Conservation (phyloP, 2,888 invertebrate species). For the Celastrina argiolus region DNA sequence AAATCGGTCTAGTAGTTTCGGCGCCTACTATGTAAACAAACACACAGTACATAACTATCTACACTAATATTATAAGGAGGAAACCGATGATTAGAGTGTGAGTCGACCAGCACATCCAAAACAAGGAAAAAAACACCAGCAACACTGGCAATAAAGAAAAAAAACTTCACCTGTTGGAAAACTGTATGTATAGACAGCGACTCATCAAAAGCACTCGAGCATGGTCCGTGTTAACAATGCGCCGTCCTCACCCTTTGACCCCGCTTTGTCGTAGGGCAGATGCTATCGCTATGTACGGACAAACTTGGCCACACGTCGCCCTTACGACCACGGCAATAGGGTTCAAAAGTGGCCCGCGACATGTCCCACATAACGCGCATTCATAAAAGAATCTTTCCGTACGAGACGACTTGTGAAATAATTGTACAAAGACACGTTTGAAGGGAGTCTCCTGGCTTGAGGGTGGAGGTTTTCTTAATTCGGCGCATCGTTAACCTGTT, state of each 20-base stretch:
- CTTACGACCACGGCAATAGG: not conserved
- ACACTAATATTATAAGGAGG: too few relatives aligned
- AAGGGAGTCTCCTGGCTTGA: not conserved
- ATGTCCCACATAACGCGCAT: conserved; percentile 16
- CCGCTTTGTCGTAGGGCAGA: conserved; percentile 58
- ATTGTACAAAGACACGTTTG: conserved; percentile 20
- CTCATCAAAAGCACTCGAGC: conserved; percentile 69
- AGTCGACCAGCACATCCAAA: not conserved
- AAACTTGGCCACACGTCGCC: not conserved
- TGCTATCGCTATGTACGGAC: conserved; percentile 46
- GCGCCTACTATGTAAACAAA: too few relatives aligned
- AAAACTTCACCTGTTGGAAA: conserved; percentile 38
- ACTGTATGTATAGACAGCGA: conserved; percentile 32
- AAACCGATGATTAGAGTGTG: not conserved
- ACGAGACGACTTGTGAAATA: conserved; percentile 20
- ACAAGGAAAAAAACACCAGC: not conserved
- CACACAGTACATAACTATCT: too few relatives aligned
- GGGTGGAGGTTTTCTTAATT: conserved; percentile 14
- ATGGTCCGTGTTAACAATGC: conserved; percentile 73
- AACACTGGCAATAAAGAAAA: conserved; percentile 12
- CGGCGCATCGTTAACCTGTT: conserved; percentile 5
- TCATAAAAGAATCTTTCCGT: conserved; percentile 19
- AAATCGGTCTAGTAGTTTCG: too few relatives aligned
- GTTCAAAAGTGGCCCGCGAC: not conserved
- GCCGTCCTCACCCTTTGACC: conserved; percentile 66